These are phyloP conservation scores for Magallana nippona DNA, from an alignment of 2,888 invertebrate species.

Conservation along the genomic window DNA sequence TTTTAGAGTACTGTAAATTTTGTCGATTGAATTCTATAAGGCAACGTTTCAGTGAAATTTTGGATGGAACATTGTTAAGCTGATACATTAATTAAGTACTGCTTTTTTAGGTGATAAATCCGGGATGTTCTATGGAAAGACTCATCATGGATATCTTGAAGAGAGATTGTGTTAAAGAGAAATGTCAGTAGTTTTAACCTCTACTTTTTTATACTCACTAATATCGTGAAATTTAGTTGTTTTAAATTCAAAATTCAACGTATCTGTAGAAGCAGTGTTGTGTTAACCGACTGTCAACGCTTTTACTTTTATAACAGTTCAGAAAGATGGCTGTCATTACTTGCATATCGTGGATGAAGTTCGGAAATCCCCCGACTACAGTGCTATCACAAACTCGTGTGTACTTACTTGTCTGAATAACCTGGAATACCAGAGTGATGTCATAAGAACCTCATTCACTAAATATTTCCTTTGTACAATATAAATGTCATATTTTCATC, in stretches of 20 bases:
- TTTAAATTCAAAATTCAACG: too few relatives aligned
- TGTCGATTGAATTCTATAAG: too few relatives aligned
- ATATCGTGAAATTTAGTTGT: too few relatives aligned
- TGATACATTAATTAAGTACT: background rate
- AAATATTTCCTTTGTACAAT: conserved; percentile 34
- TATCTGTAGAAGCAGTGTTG: too few relatives aligned
- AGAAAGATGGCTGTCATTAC: conserved; percentile 67
- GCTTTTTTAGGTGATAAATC: conserved; percentile 19
- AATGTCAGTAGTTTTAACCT: conserved; percentile 54
- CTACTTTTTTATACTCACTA: too few relatives aligned
- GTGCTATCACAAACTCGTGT: conserved; percentile 57
- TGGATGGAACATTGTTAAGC: too few relatives aligned
- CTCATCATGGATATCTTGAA: conserved; percentile 52
- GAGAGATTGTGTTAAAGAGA: conserved; percentile 56
- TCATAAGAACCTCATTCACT: conserved; percentile 58
- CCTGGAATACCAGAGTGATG: conserved; percentile 66
- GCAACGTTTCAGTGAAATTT: too few relatives aligned
- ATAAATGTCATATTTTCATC: background rate
- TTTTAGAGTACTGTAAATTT: too few relatives aligned
- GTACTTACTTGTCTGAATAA: conserved; percentile 63
- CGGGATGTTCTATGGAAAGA: conserved; percentile 50
- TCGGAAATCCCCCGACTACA: conserved; percentile 60
- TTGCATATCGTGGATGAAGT: conserved; percentile 61
- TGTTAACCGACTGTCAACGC: background rate
- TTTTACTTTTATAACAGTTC: conserved; percentile 52